Conservation (phyloP, 2,797 vertebrate genomes). For the Tangara arthus region DNA sequence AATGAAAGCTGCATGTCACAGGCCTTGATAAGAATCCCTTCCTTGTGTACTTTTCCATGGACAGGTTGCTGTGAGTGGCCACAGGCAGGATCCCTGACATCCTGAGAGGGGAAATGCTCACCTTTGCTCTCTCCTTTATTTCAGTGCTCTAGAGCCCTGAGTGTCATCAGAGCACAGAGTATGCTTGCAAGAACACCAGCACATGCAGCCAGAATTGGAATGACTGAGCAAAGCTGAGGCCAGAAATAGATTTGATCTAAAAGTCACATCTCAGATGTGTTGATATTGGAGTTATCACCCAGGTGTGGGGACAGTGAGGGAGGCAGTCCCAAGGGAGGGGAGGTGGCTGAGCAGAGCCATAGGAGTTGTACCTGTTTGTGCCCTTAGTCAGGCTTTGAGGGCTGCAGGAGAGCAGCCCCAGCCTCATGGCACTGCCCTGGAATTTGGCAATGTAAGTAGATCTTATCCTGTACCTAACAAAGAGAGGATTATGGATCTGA, state of each 20-base stretch:
- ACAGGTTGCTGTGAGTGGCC: background rate
- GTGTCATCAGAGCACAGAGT: background rate
- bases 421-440: background rate
- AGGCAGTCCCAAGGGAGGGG: background rate
- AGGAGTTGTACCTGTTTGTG: background rate
- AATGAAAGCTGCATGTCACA: background rate
- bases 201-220: background rate
- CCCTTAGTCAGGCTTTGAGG: background rate
- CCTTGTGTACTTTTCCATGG: background rate
- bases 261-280: background rate
- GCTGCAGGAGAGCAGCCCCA: background rate
- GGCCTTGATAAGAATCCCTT: background rate
- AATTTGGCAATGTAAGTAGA: background rate
- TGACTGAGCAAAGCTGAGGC: background rate
- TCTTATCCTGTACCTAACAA: background rate
- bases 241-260: background rate
- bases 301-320: background rate
- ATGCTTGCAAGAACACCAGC: background rate
- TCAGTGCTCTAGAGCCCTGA: background rate
- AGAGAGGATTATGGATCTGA: background rate
- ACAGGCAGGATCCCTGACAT: background rate
- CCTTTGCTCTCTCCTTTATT: background rate
- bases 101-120: fast-evolving
- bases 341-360: background rate
- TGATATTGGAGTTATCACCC: background rate